These are phyloP conservation scores for Euzophera pinguis DNA, from an alignment of 2,888 invertebrate genomes.

Conservation along the genomic window DNA sequence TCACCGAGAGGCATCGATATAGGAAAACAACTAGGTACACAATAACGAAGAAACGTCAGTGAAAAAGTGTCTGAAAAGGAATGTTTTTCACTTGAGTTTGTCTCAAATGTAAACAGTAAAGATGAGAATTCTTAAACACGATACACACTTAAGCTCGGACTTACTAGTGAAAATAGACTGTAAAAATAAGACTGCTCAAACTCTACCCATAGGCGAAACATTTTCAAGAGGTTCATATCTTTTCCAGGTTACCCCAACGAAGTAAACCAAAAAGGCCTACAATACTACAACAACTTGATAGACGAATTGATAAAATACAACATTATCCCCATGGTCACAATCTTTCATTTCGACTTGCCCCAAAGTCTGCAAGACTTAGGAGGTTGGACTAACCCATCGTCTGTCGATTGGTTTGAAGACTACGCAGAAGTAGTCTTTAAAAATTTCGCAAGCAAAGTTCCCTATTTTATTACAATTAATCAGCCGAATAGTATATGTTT, in stretches of 20 bases:
- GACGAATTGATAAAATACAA: conserved; percentile 58
- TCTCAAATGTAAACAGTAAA: too few relatives aligned
- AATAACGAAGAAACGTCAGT: too few relatives aligned
- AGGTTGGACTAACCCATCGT: conserved; percentile 52
- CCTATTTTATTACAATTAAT: conserved; percentile 82
- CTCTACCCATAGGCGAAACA: too few relatives aligned
- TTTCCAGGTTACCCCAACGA: conserved; percentile 43
- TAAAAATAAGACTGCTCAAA: too few relatives aligned
- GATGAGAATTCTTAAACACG: too few relatives aligned
- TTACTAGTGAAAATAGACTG: too few relatives aligned
- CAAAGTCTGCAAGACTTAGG: conserved; percentile 55
- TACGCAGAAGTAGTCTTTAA: conserved; percentile 66
- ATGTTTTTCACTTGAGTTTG: too few relatives aligned
- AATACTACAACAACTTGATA: conserved; percentile 80
- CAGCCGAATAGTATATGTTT: conserved; percentile 72
- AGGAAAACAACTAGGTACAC: too few relatives aligned
- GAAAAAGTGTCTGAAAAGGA: too few relatives aligned
- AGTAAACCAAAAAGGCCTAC: conserved; percentile 57
- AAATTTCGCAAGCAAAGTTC: conserved; percentile 67
- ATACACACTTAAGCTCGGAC: too few relatives aligned
- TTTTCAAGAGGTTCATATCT: too few relatives aligned
- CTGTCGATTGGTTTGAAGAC: conserved; percentile 62
- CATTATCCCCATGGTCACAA: conserved; percentile 54
- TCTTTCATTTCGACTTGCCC: conserved; percentile 60
- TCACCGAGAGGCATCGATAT: too few relatives aligned